These are phyloP conservation scores for Coecobrya sp. DNA, from an alignment of 2,888 invertebrate genomes.

Conservation along the genomic window DNA sequence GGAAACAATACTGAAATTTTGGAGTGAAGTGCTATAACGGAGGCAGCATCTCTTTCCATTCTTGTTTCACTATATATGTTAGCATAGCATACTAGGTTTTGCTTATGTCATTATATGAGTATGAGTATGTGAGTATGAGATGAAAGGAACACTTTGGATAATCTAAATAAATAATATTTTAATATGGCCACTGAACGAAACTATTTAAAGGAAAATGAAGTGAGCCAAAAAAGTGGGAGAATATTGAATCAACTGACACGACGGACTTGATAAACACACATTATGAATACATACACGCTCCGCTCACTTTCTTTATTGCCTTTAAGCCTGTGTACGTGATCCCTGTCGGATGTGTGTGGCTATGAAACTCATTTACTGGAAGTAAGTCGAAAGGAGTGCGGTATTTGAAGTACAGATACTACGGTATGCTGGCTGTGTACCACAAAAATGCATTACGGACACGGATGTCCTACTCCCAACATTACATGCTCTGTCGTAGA, in stretches of 20 bases:
- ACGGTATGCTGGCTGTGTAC: too few relatives aligned
- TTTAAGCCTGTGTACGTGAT: not conserved
- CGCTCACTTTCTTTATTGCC: not conserved
- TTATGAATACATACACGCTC: not conserved
- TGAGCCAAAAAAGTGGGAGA: not conserved
- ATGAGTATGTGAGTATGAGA: not conserved
- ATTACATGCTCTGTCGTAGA: too few relatives aligned
- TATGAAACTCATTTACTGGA: too few relatives aligned
- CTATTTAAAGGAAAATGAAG: not conserved
- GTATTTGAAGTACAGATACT: too few relatives aligned
- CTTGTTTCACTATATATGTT: not conserved
- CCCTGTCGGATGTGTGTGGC: not conserved
- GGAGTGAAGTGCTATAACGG: not conserved
- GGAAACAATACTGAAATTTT: not conserved
- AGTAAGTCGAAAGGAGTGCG: too few relatives aligned
- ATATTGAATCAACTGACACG: constrained; percentile 1
- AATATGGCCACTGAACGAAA: not conserved
- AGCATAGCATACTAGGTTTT: not conserved
- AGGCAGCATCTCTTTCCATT: not conserved
- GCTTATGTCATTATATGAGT: not conserved
- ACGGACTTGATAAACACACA: not conserved
- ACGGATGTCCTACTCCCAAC: too few relatives aligned
- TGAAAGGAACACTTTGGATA: not conserved
- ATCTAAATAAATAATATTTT: constrained; percentile 38
- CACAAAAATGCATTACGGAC: too few relatives aligned